These are phyloP conservation scores for Argyresthia goedartella DNA, from an alignment of 2,888 invertebrate species.

Conservation along the genomic window DNA sequence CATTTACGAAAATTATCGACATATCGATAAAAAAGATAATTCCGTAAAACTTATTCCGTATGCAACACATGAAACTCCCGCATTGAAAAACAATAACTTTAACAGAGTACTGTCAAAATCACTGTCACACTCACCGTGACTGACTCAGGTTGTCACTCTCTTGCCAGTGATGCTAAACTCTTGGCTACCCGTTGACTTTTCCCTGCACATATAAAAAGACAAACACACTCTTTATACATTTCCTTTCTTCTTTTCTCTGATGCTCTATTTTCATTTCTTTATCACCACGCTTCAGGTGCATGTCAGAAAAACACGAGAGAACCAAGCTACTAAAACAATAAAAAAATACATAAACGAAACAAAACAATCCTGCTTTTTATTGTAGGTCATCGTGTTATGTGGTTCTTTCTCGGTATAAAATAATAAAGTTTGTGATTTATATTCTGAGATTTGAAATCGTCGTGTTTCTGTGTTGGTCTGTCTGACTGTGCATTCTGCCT, in stretches of 20 bases:
- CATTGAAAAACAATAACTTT: not conserved
- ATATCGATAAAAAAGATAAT: too few relatives aligned
- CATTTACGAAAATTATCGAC: too few relatives aligned
- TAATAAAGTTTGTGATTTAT: too few relatives aligned
- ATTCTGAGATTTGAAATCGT: too few relatives aligned
- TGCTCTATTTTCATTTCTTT: conserved; percentile 25
- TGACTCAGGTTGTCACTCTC: not conserved
- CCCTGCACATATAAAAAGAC: conserved; percentile 71
- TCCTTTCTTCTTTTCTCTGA: conserved; percentile 24
- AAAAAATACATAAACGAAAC: conserved; percentile 34
- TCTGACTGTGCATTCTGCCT: not conserved
- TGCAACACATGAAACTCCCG: not conserved
- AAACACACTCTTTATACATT: conserved; percentile 61
- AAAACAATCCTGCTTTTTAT: conserved; percentile 13
- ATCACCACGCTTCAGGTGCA: conserved; percentile 51
- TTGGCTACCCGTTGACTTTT: conserved; percentile 22
- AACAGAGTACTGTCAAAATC: not conserved
- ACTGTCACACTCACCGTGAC: conserved; percentile 7
- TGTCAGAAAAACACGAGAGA: conserved; percentile 34
- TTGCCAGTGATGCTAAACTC: not conserved
- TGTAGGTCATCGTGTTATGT: conserved; percentile 9
- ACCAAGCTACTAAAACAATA: conserved; percentile 53
- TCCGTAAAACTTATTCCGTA: too few relatives aligned
- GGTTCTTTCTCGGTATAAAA: not conserved
- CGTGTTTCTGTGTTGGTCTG: conserved; percentile 13